phyloP scores from a whole-genome alignment of 1,140 invertebrate genomes.

The Ips typographus region DNA sequence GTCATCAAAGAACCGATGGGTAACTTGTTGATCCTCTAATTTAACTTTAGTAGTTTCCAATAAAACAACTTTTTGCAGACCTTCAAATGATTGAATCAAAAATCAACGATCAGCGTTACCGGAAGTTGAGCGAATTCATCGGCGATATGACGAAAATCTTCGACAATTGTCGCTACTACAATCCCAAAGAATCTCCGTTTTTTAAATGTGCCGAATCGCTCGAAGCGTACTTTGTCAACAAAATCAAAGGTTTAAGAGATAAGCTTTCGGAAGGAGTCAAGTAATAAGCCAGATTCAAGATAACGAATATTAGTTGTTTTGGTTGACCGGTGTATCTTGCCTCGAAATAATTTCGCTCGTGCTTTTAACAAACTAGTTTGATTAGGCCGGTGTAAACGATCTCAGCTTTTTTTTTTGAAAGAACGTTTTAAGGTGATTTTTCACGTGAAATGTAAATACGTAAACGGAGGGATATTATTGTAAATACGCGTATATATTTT shows the following conservation, averaged over 20 bases:
- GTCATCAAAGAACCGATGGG: slow-evolving; percentile 98
- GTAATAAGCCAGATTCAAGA: slow-evolving; percentile 18
- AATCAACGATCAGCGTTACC: slow-evolving; percentile 81
- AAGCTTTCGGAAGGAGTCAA: slow-evolving; percentile 66
- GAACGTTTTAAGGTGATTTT: neutral
- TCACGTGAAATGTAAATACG: neutral
- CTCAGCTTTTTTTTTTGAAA: neutral
- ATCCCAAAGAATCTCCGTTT: slow-evolving; percentile 92
- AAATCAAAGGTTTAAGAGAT: slow-evolving; percentile 82
- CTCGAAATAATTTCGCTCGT: too few species aligned
- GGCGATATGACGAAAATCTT: slow-evolving; percentile 98
- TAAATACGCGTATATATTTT: slow-evolving; percentile 3
- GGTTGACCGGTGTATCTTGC: too few species aligned
- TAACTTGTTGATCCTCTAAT: slow-evolving; percentile 57
- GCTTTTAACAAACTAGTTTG: too few species aligned
- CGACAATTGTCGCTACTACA: slow-evolving; percentile 97
- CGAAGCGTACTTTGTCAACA: slow-evolving; percentile 94
- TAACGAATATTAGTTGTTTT: too few species aligned
- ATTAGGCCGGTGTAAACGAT: neutral
- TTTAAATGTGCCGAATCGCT: slow-evolving; percentile 93
- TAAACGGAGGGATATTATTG: neutral
- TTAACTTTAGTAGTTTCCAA: neutral
- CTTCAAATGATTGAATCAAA: slow-evolving; percentile 89
- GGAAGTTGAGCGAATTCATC: slow-evolving; percentile 90
- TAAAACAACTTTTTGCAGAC: slow-evolving; percentile 63